Conservation (phyloP, 1,140 invertebrate genomes). For the Zaprionus vittiger region DNA sequence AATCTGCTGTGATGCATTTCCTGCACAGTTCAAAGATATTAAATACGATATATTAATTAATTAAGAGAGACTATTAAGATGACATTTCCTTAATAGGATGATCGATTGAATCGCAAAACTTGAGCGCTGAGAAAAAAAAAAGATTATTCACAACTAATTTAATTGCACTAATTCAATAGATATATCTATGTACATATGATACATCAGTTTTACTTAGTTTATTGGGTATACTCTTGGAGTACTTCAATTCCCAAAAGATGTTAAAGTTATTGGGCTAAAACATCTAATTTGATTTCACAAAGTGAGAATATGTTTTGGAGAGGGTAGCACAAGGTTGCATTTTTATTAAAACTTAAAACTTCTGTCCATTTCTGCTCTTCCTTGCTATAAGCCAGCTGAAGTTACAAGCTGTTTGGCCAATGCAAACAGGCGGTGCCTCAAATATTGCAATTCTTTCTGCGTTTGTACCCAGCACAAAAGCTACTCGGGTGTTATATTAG, state of each 20-base stretch:
- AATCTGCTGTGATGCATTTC: not conserved
- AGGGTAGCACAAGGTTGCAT: not conserved
- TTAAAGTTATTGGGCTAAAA: no score
- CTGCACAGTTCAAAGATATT: not conserved
- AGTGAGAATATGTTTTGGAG: no score
- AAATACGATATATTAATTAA: not conserved
- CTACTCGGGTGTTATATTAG: not conserved
- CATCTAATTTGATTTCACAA: no score
- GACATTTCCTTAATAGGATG: not conserved
- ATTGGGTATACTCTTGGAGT: no score
- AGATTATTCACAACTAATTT: not conserved
- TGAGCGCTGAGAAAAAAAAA: not conserved
- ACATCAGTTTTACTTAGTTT: no score
- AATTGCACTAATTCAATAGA: no score
- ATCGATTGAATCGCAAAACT: not conserved
- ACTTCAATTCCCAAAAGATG: no score
- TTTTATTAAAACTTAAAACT: not conserved
- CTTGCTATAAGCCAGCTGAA: conserved; percentile 48
- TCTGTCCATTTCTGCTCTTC: conserved; percentile 6
- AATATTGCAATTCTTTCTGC: conserved; percentile 57
- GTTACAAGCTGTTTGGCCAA: conserved; percentile 57
- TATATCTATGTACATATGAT: no score
- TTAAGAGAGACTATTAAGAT: not conserved
- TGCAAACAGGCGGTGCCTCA: conserved; percentile 52
- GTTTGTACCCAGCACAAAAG: not conserved